Percentiles rank a stretch among this genome's conserved stretches.
Conservation (phyloP, 2,888 invertebrate species). For the Megalurothrips usitatus region DNA sequence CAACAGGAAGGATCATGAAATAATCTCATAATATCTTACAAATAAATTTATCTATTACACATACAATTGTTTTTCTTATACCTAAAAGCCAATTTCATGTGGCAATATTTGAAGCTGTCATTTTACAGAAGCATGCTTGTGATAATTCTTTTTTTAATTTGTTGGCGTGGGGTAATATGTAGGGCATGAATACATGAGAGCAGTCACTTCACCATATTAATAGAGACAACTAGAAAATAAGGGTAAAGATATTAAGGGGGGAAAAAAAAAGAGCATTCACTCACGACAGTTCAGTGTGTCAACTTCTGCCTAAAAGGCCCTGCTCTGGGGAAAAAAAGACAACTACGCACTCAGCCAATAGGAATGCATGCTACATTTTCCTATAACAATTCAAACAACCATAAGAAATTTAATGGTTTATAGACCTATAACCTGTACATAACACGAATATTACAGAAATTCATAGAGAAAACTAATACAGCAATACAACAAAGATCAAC, state of each 20-base stretch:
- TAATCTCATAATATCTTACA: not conserved
- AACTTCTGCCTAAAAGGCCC: not conserved
- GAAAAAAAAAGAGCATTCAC: not conserved
- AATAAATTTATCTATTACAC: constrained; percentile 15
- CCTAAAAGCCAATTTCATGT: not conserved
- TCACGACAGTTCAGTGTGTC: not conserved
- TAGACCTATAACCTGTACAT: constrained; percentile 20
- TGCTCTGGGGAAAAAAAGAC: not conserved
- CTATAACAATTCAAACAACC: constrained; percentile 17
- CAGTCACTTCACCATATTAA: constrained; percentile 15
- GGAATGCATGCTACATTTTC: not conserved
- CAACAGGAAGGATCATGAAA: not conserved
- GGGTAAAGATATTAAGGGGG: not conserved
- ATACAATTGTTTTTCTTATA: not conserved
- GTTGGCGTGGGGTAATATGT: not conserved
- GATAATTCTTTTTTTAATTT: not conserved
- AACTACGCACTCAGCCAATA: not conserved
- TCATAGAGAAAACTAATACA: constrained; percentile 5
- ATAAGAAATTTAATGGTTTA: constrained; percentile 10
- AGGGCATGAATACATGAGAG: not conserved
- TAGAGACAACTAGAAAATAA: not conserved
- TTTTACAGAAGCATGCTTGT: not conserved
- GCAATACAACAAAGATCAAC: not conserved
- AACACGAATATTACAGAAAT: constrained; percentile 23
- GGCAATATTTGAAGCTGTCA: constrained; percentile 7